Evolutionary conservation across 64 coral and sea anemone species (phyloP).

Genomic region (Pocillopora damicornis): DNA sequence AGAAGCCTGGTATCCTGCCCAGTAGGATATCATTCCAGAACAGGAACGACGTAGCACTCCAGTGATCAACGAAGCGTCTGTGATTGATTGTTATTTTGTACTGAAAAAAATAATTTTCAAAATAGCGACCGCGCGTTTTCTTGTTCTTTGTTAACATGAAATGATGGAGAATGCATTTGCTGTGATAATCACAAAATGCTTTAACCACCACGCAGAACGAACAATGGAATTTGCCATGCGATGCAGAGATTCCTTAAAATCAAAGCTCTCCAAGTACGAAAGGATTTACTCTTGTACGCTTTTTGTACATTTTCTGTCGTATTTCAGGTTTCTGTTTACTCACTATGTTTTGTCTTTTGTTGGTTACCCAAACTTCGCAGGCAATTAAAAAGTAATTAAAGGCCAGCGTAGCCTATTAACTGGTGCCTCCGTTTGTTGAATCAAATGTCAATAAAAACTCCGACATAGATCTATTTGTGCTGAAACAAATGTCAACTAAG

Average conservation of each 20-base stretch:
- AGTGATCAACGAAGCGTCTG: not conserved
- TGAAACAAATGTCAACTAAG: too few species aligned
- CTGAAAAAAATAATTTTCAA: not conserved
- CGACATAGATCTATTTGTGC: too few species aligned
- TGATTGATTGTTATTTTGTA: not conserved
- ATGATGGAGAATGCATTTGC: not conserved
- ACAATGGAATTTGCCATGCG: not conserved
- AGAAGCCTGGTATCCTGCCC: too few species aligned
- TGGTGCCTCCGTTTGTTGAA: too few species aligned
- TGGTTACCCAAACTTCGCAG: not conserved
- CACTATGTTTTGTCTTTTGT: not conserved
- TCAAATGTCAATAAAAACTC: too few species aligned
- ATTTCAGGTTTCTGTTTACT: not conserved
- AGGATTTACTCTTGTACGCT: not conserved
- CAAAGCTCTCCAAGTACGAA: not conserved
- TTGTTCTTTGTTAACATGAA: not conserved
- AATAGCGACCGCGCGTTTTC: not conserved
- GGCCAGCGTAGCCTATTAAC: not conserved
- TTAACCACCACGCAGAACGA: too few species aligned
- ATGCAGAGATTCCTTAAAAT: not conserved
- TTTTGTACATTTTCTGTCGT: not conserved
- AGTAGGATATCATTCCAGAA: too few species aligned
- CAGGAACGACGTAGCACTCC: too few species aligned
- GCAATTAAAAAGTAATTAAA: not conserved
- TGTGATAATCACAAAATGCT: not conserved